These are phyloP conservation scores for Eptatretus atami DNA, from an alignment of 2,797 vertebrate species.

Conservation along the genomic window DNA sequence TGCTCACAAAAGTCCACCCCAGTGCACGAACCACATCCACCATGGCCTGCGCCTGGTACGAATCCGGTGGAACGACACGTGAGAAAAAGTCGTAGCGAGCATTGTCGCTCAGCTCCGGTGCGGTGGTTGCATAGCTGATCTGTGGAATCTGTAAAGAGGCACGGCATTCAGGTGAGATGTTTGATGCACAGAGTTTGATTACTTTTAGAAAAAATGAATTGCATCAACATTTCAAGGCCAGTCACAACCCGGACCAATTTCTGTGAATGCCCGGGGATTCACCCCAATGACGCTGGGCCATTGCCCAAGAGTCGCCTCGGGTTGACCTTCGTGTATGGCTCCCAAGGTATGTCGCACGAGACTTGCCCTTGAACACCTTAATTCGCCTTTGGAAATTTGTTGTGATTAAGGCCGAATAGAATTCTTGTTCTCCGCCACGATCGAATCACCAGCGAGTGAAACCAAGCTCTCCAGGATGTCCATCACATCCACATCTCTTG, in stretches of 20 bases:
- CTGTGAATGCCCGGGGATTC: slow-evolving; percentile 49
- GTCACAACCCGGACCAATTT: slow-evolving; percentile 23
- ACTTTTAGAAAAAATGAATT: slow-evolving; percentile 17
- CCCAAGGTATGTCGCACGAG: not conserved
- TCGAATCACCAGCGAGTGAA: too few species aligned
- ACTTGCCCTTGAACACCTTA: not conserved
- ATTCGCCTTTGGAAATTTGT: too few species aligned
- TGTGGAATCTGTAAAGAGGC: slow-evolving; percentile 50
- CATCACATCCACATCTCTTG: too few species aligned
- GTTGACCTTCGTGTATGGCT: slow-evolving; percentile 6
- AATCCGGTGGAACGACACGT: slow-evolving; percentile 62
- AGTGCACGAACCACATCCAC: slow-evolving; percentile 77
- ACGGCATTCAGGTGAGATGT: slow-evolving; percentile 27
- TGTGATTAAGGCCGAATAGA: too few species aligned
- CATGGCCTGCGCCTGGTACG: slow-evolving; percentile 85
- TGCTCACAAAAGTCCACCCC: slow-evolving; percentile 80
- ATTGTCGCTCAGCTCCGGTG: slow-evolving; percentile 68
- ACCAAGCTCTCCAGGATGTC: too few species aligned
- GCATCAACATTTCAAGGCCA: too few species aligned
- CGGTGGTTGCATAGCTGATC: slow-evolving; percentile 79
- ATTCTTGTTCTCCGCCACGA: too few species aligned
- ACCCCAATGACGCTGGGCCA: slow-evolving; percentile 34
- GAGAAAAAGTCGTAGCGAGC: slow-evolving; percentile 88
- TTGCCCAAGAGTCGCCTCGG: slow-evolving; percentile 19
- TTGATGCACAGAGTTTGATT: slow-evolving; percentile 26